Base-by-base conservation (phyloP, 2,113 vertebrate species). In the Micronycteris hirsuta region DNA sequence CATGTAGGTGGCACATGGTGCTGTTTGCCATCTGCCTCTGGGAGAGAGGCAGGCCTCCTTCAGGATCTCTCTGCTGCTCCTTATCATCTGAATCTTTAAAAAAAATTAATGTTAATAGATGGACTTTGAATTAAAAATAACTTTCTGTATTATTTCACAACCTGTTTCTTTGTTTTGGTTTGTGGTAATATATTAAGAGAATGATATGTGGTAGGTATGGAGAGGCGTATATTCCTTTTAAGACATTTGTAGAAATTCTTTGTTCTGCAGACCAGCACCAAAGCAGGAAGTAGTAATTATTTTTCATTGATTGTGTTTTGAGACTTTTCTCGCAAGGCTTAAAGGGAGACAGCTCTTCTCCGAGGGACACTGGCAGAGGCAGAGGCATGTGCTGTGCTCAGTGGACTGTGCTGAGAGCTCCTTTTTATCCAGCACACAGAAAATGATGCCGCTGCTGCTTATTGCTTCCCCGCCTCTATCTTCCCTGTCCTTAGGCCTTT, bases 1-100 rank as follows among this genome's bases (percentile, higher is more conserved):
- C 24, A 3, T 2, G 33, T 4, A 6, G 7, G 26, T 0, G 54
- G 15, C 41, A 22, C 10, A 5, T 2, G 14, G 1, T 14, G 1
- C 2, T 7, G 33, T 49, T 47, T 54, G n/a, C 9, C 24, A 13
- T 17, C 56, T 22, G 22, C 36, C 78, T 83, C 43, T 7, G 36
- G 78, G 78, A 63, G 36, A 81, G 20, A 76, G 19, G 52, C 52
- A 33, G 43, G 20, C 5, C 36, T 73, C 19, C 36, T 43, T 47
- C 2, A 33, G 49, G 19, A 33, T 47, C 28, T 54, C 7, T 78
- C 36, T 6, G 68, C 13, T 24, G 28, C 8, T n/a, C 7, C 10
- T 54, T 54, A 22, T 24, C 14, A 5, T 77, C 52, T 36, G 20
- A 7, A 31, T 52, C 76, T 65, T 65, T 56, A 19, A n/a, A 68